A percentile compares a stretch with the other conserved stretches of the same genome.
Evolutionary conservation across 2,888 invertebrate genomes (phyloP).

Genomic region (Yponomeuta sedellus): DNA sequence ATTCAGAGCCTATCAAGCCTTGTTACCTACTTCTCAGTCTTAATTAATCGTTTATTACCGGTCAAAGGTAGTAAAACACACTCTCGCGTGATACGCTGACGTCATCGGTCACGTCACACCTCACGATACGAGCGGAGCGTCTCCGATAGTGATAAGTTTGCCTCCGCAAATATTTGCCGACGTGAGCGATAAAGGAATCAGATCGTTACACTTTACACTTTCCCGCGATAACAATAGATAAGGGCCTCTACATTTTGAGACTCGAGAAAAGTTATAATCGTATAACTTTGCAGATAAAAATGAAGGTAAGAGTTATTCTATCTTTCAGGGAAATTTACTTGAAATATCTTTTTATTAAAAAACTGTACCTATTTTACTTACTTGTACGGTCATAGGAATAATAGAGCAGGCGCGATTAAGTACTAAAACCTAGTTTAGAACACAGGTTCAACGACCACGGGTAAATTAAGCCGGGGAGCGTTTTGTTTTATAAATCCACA

Average conservation of each 20-base stretch:
- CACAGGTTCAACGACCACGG: conserved; percentile 3
- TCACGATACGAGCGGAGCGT: conserved; percentile 24
- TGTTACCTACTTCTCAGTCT: not conserved
- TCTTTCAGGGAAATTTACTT: too few species aligned
- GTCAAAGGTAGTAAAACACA: not conserved
- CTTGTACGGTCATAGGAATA: not conserved
- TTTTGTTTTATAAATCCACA: not conserved
- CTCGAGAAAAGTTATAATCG: not conserved
- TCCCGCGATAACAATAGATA: conserved; percentile 41
- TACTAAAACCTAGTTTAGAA: not conserved
- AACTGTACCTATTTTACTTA: not conserved
- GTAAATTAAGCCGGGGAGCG: not conserved
- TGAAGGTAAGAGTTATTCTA: too few species aligned
- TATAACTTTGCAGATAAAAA: not conserved
- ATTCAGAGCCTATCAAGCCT: too few species aligned
- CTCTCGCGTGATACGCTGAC: conserved; percentile 21
- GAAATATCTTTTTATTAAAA: not conserved
- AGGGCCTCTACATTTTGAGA: conserved; percentile 4
- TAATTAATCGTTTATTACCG: not conserved
- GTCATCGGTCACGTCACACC: conserved; percentile 48
- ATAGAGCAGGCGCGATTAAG: not conserved
- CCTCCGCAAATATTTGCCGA: conserved; percentile 51
- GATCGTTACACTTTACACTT: conserved; percentile 71
- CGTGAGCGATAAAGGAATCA: conserved; percentile 48
- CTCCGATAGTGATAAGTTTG: conserved; percentile 46